These are phyloP conservation scores for Leiothrix lutea DNA, from an alignment of 2,113 vertebrate genomes.

Conservation along the genomic window DNA sequence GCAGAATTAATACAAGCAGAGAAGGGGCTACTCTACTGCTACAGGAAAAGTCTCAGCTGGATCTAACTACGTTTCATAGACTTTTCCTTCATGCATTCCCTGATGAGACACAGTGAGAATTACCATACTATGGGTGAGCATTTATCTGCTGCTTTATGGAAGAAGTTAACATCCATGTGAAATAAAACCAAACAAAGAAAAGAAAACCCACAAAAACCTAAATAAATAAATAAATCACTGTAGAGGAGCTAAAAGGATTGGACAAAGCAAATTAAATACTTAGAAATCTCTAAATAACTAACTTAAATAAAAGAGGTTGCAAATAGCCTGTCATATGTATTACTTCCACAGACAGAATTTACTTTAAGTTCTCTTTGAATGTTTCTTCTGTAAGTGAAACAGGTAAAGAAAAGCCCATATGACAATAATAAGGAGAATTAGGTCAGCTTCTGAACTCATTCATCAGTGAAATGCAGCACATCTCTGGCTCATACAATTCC, in stretches of 20 bases:
- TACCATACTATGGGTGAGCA: not conserved
- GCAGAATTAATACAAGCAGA: not conserved
- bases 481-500: not conserved
- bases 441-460: slow-evolving; percentile 5
- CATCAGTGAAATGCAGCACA: not conserved
- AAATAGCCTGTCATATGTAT: not conserved
- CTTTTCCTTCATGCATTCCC: not conserved
- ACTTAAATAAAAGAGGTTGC: not conserved
- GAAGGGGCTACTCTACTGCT: not conserved
- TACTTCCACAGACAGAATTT: not conserved
- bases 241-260: not conserved
- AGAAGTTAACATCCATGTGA: not conserved
- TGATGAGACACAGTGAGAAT: not conserved
- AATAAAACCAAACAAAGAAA: not conserved
- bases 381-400: not conserved
- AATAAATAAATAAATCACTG: not conserved
- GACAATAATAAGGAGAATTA: slow-evolving; percentile 3
- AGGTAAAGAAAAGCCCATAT: not conserved
- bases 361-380: not conserved
- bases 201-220: not conserved
- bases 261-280: not conserved
- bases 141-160: not conserved
- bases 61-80: not conserved
- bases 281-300: not conserved
- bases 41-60: not conserved